These are phyloP conservation scores for Paratilapia polleni DNA, from an alignment of 2,113 vertebrate species.

Conservation along the genomic window DNA sequence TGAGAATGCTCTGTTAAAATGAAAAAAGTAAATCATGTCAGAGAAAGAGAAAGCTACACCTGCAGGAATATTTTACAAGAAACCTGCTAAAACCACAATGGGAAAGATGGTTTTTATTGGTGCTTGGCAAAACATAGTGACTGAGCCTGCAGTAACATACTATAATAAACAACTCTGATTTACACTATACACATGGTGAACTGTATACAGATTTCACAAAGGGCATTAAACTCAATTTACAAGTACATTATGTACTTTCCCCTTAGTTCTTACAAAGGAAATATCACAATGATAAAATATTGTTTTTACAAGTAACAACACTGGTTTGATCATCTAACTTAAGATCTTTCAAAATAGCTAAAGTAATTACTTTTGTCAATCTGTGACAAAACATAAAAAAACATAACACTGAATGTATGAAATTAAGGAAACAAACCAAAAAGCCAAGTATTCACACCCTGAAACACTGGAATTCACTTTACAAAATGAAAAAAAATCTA, in stretches of 20 bases:
- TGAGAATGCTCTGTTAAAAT: not conserved
- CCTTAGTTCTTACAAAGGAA: not conserved
- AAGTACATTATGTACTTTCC: not conserved
- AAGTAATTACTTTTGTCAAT: not conserved
- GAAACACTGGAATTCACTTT: not conserved
- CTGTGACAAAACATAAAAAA: not conserved
- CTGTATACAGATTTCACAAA: not conserved
- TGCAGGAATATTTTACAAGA: constrained; percentile 31
- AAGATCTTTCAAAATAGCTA: too few relatives aligned
- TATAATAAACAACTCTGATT: not conserved
- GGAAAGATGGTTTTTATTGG: constrained; percentile 34
- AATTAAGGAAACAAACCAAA: not conserved
- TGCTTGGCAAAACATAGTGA: not conserved
- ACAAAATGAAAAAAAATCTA: not conserved
- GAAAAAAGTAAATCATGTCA: constrained; percentile 30
- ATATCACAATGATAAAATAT: not conserved
- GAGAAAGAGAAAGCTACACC: constrained; percentile 32
- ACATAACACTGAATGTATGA: not conserved
- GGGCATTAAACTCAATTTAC: not conserved
- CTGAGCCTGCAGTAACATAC: constrained; percentile 17
- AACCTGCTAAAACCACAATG: constrained; percentile 1
- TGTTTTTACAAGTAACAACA: not conserved
- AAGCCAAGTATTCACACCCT: not conserved
- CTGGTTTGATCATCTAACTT: not conserved
- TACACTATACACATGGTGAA: not conserved